Evolutionary conservation across 2,797 vertebrate species (phyloP), one percentile per base, ranked within the genome.

Genomic region (Phaenicophaeus curvirostris): DNA sequence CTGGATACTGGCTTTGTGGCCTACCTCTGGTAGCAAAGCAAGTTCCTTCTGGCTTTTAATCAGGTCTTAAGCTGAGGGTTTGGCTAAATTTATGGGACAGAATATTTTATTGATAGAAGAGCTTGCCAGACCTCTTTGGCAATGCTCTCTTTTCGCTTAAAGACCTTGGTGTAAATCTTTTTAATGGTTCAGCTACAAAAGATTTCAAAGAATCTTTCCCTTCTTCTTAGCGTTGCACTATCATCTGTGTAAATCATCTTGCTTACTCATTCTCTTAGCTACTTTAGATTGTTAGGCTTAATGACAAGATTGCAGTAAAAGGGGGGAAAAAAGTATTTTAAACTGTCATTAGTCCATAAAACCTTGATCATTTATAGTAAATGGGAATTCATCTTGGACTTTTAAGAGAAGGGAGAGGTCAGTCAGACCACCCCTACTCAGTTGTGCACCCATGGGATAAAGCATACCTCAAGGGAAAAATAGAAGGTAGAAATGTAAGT

Each of bases 201-300:
- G 76, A 28, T 31, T 83, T 73, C 63, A 59, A 80, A 87, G 91
- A 85, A 90, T 91, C 89, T 92, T 95, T 93, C 48, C 85, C 72
- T 25, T n/a, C 75, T 83, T 87, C 87, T 89, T 95, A 76, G 74
- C 84, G 83, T 73, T 82, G 57, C 78, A 18, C 75, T 80, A 85
- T 87, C 95, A 89, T 95, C 87, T 94, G 87, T 74, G 89, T 96
- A 96, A 96, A 95, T 96, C 94, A 96, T 91, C 72, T 77, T 93
- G 95, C 93, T 95, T 95, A 94, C 95, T 94, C 91, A 91, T 95
- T 95, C 95, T 95, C 84, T 87, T 85, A 92, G 93, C 92, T 95
- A 82, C 84, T 95, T 96, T 78, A 95, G 93, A 95, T 87, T 96
- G 96, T 96, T 96, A 96, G 94, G 96, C 94, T 96, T 96, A 96